These are phyloP conservation scores for Muscidifurax raptorellus DNA, from an alignment of 1,140 invertebrate species.

Conservation along the genomic window DNA sequence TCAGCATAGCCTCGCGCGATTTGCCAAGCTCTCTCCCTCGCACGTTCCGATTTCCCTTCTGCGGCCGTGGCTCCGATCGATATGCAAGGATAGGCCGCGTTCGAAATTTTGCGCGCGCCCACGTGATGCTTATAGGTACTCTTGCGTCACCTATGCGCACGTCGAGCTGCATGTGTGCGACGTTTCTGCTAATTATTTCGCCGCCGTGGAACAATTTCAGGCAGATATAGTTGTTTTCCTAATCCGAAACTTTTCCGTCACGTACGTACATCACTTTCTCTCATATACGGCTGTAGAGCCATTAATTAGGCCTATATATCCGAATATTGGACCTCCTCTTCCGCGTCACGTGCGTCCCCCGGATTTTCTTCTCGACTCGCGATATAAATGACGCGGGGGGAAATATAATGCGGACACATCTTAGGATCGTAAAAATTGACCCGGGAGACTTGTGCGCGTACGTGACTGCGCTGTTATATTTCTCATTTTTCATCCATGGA, in stretches of 20 bases:
- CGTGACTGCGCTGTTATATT: too few species aligned
- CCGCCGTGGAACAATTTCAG: too few species aligned
- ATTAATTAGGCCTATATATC: not conserved
- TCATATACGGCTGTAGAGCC: not conserved
- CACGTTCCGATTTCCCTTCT: not conserved
- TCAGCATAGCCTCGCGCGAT: not conserved
- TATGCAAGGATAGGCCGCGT: not conserved
- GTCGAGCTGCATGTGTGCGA: not conserved
- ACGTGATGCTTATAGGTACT: too few species aligned
- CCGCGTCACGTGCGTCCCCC: not conserved
- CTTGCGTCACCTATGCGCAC: too few species aligned
- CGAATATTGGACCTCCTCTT: not conserved
- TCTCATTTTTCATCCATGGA: too few species aligned
- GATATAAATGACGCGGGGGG: too few species aligned
- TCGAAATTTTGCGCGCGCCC: not conserved
- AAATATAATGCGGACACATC: too few species aligned
- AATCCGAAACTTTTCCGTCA: too few species aligned
- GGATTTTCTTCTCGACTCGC: not conserved
- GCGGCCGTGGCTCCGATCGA: slow-evolving; percentile 35
- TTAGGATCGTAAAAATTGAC: too few species aligned
- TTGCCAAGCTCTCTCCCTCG: not conserved
- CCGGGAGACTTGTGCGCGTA: too few species aligned
- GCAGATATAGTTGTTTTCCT: too few species aligned
- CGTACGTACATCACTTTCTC: too few species aligned
- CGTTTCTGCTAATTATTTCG: not conserved